phyloP scores from a whole-genome alignment of 2,797 vertebrate genomes.

The Brachymystax lenok region DNA sequence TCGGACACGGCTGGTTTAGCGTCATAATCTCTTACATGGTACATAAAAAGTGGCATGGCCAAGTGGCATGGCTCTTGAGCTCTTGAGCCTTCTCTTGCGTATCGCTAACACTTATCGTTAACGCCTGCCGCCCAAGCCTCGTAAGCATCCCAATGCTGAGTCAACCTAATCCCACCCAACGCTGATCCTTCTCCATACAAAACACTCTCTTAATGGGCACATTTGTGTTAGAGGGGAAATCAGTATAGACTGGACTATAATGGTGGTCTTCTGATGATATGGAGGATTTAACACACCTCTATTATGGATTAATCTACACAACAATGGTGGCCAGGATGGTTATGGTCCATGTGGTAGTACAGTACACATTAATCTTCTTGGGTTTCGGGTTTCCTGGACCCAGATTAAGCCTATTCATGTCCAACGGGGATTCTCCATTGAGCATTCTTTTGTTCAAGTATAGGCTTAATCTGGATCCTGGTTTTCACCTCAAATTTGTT shows the following conservation, averaged over 20 bases:
- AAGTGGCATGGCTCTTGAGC: conserved; percentile 5
- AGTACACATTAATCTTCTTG: not conserved
- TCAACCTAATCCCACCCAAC: conserved; percentile 52
- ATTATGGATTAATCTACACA: conserved; percentile 47
- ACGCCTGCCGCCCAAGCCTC: conserved; percentile 16
- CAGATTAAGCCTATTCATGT: not conserved
- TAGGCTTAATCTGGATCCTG: not conserved
- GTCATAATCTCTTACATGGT: conserved; percentile 5
- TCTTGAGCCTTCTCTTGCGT: conserved; percentile 35
- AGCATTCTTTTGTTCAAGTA: not conserved
- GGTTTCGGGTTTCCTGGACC: not conserved
- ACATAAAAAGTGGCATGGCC: conserved; percentile 19
- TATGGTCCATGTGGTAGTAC: conserved; percentile 12
- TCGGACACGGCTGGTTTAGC: not conserved
- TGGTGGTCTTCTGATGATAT: conserved; percentile 55
- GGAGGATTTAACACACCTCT: conserved; percentile 59
- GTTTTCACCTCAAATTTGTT: not conserved
- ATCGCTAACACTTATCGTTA: conserved; percentile 37
- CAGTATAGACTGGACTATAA: conserved; percentile 42
- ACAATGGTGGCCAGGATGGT: conserved; percentile 37
- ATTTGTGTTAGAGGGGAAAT: conserved; percentile 52
- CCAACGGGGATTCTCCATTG: not conserved
- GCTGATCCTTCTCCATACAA: conserved; percentile 42
- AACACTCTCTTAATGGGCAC: conserved; percentile 47
- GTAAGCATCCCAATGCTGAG: conserved; percentile 39